A percentile compares a stretch with the other conserved stretches of the same genome.
These are phyloP conservation scores for Pitangus sulphuratus DNA, from an alignment of 2,797 vertebrate species.

Conservation along the genomic window DNA sequence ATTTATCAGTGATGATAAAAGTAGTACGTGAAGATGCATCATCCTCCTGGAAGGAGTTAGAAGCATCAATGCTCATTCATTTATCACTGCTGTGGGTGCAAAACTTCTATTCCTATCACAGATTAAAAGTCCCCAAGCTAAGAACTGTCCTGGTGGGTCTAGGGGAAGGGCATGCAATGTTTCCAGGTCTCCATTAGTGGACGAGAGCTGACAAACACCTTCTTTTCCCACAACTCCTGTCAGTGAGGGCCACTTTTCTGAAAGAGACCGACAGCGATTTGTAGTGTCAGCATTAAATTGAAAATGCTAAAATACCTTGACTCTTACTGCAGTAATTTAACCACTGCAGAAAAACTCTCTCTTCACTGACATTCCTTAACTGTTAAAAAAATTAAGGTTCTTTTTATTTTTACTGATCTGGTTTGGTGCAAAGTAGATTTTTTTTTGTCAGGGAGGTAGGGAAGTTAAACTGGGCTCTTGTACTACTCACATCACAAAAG, in stretches of 20 bases:
- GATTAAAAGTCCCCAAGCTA: neutral
- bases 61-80: neutral
- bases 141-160: neutral
- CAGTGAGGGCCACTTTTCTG: neutral
- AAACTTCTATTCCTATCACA: rapidly evolving
- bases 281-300: neutral
- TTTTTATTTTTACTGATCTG: neutral
- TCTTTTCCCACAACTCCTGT: neutral
- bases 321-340: neutral
- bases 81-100: neutral
- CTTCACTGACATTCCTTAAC: neutral
- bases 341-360: neutral
- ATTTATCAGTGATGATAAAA: neutral
- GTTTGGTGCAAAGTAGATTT: neutral
- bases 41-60: neutral
- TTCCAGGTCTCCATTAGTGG: neutral
- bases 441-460: rapidly evolving
- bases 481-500: neutral
- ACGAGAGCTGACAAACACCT: neutral
- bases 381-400: neutral
- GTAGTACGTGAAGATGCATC: neutral
- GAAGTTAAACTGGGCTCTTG: neutral
- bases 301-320: neutral
- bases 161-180: neutral
- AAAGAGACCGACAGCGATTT: neutral